Conservation (phyloP, 2,797 vertebrate genomes). For the Coccyzus lansbergi region DNA sequence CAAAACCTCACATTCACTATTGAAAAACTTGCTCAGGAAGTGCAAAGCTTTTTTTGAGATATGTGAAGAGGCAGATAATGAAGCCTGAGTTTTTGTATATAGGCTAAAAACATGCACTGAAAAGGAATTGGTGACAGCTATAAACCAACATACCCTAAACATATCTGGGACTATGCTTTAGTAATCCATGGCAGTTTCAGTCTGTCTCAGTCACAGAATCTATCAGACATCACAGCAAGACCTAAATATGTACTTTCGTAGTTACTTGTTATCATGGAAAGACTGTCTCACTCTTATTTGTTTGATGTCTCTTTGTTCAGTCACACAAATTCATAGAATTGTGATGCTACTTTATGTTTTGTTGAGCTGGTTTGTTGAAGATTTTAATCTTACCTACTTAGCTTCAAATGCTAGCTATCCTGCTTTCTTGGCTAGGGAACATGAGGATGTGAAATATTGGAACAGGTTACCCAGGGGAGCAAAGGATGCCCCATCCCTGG, state of each 20-base stretch:
- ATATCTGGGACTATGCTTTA: neutral
- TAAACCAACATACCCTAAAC: neutral
- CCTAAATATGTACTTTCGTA: neutral
- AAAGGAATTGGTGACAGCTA: neutral
- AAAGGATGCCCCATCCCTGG: too few species aligned
- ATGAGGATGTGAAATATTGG: too few species aligned
- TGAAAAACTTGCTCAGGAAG: constrained; percentile 7
- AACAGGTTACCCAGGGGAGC: too few species aligned
- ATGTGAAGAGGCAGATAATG: neutral
- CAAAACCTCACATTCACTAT: neutral
- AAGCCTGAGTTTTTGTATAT: neutral
- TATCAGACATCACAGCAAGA: neutral
- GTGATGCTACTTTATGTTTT: neutral
- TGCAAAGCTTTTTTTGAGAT: neutral
- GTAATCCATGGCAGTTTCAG: neutral
- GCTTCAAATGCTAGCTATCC: neutral
- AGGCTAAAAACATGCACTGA: neutral
- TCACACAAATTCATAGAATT: neutral
- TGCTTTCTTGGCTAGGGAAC: neutral
- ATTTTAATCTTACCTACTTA: neutral
- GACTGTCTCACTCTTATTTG: neutral
- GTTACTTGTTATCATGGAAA: neutral
- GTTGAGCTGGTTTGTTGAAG: neutral
- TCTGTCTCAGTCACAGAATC: neutral
- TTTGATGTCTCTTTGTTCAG: neutral